Evolutionary conservation across 2,113 vertebrate species (phyloP).

Genomic region (Urocynchramus pylzowi): DNA sequence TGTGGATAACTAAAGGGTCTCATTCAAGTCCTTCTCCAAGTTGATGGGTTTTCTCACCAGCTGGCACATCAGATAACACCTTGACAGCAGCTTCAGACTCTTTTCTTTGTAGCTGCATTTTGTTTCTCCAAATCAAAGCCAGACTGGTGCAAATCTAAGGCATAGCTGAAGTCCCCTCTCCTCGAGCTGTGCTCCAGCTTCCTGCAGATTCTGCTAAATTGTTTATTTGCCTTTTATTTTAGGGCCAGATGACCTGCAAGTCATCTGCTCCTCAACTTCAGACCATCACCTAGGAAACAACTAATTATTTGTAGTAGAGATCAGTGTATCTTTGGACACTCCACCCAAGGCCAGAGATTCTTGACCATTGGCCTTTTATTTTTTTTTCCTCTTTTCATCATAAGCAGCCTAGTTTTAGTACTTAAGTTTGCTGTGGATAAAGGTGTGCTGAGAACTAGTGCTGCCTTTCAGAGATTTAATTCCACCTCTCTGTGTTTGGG

Average conservation of each 20-base stretch:
- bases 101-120: not conserved
- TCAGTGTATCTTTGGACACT: not conserved
- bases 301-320: not conserved
- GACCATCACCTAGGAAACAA: not conserved
- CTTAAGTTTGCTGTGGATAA: not conserved
- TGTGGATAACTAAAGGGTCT: conserved; percentile 8
- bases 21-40: not conserved
- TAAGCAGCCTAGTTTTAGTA: not conserved
- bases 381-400: not conserved
- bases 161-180: not conserved
- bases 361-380: not conserved
- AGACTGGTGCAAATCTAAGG: not conserved
- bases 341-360: not conserved
- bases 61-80: not conserved
- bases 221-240: not conserved
- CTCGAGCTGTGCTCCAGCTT: not conserved
- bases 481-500: not conserved
- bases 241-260: not conserved
- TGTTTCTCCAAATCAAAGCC: conserved; percentile 3
- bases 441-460: not conserved
- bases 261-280: not conserved
- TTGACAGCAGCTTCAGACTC: conserved; percentile 4
- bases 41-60: not conserved
- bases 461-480: not conserved
- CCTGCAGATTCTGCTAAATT: not conserved